These are phyloP conservation scores for Ophion ventricosus DNA, from an alignment of 2,888 invertebrate genomes.

Conservation along the genomic window DNA sequence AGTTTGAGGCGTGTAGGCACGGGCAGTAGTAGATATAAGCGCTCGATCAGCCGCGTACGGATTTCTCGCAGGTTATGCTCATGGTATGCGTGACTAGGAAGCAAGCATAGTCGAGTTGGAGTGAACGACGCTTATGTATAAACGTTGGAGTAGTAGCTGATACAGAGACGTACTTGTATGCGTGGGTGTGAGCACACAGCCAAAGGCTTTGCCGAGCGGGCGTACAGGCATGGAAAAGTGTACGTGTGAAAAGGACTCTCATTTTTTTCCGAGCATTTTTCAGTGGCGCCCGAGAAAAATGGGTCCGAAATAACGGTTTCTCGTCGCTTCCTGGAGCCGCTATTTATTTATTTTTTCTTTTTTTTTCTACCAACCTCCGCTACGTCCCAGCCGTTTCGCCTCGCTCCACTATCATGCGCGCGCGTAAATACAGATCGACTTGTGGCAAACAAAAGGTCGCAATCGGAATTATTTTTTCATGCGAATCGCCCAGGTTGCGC, in stretches of 20 bases:
- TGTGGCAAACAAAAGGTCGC: constrained; percentile 40
- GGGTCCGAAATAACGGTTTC: constrained; percentile 62
- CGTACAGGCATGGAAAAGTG: not conserved
- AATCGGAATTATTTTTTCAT: constrained; percentile 12
- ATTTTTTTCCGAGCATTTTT: constrained; percentile 63
- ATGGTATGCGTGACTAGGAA: constrained; percentile 32
- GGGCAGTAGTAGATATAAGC: constrained; percentile 59
- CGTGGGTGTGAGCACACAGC: constrained; percentile 23
- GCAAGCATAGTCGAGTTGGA: constrained; percentile 9
- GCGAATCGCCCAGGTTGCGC: constrained; percentile 8
- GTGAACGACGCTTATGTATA: constrained; percentile 19
- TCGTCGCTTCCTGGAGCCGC: constrained; percentile 55
- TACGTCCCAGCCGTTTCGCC: constrained; percentile 14
- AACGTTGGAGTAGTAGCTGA: constrained; percentile 21
- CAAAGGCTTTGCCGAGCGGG: constrained; percentile 13
- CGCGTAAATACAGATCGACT: constrained; percentile 29
- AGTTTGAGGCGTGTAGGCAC: not conserved
- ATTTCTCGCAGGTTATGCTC: constrained; percentile 56
- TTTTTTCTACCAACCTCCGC: constrained; percentile 16
- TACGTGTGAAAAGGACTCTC: constrained; percentile 35
- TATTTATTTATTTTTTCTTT: constrained; percentile 40
- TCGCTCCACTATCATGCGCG: constrained; percentile 20
- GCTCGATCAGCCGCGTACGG: constrained; percentile 65
- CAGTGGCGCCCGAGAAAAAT: constrained; percentile 65
- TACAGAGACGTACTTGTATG: constrained; percentile 8